Evolutionary conservation across 1,140 invertebrate genomes (phyloP), one percentile per base, ranked within the genome.

Genomic region (Archivesica marissinica): DNA sequence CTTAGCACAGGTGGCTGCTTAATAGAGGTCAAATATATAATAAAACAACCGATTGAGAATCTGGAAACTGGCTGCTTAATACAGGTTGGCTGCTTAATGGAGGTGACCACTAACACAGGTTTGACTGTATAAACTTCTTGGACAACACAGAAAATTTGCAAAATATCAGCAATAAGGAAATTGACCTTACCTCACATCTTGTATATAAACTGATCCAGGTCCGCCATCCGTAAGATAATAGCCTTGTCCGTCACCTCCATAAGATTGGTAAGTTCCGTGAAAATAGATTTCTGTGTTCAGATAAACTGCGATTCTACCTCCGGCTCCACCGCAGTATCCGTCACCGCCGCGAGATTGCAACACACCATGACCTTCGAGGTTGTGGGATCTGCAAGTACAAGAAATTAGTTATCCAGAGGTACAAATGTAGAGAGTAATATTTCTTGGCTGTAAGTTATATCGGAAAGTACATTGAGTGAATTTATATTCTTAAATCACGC

Each of bases 361-460:
- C 13, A 85, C 50, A 41, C 91, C 91, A 85, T 92, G 87, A 7
- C 91, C 91, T 77, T 91, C 89, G 2, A 92, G 72, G 33, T 88
- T 85, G 38, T 84, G 52, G 6, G 89, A 84, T 11, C 80, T 83
- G 50, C 38, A 33, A 44, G n/a, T n/a, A n/a, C n/a, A n/a, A n/a
- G n/a, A n/a, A n/a, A n/a, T n/a, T n/a, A n/a, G n/a, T n/a, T n/a
- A n/a, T n/a, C n/a, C n/a, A n/a, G n/a, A n/a, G n/a, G n/a, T n/a
- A n/a, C n/a, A n/a, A n/a, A n/a, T n/a, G n/a, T n/a, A n/a, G n/a
- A n/a, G n/a, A n/a, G n/a, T n/a, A n/a, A n/a, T n/a, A n/a, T n/a
- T n/a, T n/a, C n/a, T n/a, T n/a, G n/a, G n/a, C n/a, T n/a, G n/a
- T n/a, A n/a, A n/a, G n/a, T n/a, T n/a, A n/a, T n/a, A n/a, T n/a